phyloP scores from a whole-genome alignment of 2,113 vertebrate species.

The Phoxinus phoxinus region DNA sequence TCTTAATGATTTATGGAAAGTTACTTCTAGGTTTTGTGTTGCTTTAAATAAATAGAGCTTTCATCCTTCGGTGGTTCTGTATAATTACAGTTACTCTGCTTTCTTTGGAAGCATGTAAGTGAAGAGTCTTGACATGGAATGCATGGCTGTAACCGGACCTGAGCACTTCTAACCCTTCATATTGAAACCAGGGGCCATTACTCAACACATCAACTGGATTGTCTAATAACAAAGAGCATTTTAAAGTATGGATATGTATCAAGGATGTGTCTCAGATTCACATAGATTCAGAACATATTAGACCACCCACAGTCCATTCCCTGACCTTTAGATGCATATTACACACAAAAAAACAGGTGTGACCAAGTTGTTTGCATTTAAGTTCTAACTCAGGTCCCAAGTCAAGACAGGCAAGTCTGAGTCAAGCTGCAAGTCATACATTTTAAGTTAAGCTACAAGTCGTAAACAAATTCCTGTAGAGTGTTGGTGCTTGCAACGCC shows the following conservation, averaged over 20 bases:
- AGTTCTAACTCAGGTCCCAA: too few relatives aligned
- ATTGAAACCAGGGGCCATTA: not conserved
- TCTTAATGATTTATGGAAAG: not conserved
- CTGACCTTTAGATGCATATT: not conserved
- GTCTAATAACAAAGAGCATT: not conserved
- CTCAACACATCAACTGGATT: not conserved
- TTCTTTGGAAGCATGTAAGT: constrained; percentile 24
- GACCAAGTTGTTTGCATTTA: too few relatives aligned
- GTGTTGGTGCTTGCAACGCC: too few relatives aligned
- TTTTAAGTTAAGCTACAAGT: too few relatives aligned
- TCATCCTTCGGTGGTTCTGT: not conserved
- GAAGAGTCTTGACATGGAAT: constrained; percentile 24
- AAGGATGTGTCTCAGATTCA: not conserved
- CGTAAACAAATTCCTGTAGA: too few relatives aligned
- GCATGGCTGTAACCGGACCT: constrained; percentile 1
- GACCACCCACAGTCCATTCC: not conserved
- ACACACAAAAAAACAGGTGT: not conserved
- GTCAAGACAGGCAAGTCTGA: too few relatives aligned
- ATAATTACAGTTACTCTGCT: constrained; percentile 16
- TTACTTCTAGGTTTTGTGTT: constrained; percentile 5
- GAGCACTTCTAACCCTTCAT: not conserved
- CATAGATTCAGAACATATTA: not conserved
- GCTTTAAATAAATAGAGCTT: constrained; percentile 17
- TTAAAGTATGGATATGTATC: not conserved
- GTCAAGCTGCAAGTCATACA: too few relatives aligned